phyloP scores from a whole-genome alignment of 2,113 vertebrate species.

The Theropithecus gelada region DNA sequence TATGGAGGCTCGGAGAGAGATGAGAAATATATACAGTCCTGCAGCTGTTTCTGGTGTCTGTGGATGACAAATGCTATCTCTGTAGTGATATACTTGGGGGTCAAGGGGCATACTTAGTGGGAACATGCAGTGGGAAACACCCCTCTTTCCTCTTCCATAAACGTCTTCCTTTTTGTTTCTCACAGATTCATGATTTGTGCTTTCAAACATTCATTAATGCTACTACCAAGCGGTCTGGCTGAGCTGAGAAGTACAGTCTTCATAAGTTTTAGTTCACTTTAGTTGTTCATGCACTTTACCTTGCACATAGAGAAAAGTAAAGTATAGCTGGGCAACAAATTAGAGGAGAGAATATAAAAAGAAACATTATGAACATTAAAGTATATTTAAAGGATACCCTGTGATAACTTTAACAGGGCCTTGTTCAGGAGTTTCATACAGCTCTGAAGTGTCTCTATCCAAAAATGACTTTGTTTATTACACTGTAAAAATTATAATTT shows the following conservation, averaged over 20 bases:
- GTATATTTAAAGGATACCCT: neutral
- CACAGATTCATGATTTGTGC: neutral
- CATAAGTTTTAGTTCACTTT: neutral
- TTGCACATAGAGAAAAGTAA: neutral
- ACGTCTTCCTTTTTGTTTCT: slow-evolving; percentile 1
- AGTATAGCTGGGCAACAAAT: neutral
- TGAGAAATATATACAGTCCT: neutral
- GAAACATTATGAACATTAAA: neutral
- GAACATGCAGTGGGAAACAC: neutral
- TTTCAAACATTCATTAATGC: neutral
- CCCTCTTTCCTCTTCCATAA: neutral
- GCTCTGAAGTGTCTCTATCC: neutral
- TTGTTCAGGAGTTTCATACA: neutral
- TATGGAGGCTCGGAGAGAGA: neutral
- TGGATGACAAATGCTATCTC: slow-evolving; percentile 38
- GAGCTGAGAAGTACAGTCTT: neutral
- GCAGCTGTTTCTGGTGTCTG: neutral
- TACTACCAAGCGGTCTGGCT: neutral
- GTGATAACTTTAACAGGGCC: neutral
- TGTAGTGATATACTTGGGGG: neutral
- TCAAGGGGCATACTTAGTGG: neutral
- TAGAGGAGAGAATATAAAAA: neutral
- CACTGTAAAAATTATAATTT: neutral
- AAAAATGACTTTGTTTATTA: neutral
- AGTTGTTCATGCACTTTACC: neutral